Evolutionary conservation across 2,888 invertebrate genomes (phyloP).

Genomic region (Glyphotaelius pellucidus): DNA sequence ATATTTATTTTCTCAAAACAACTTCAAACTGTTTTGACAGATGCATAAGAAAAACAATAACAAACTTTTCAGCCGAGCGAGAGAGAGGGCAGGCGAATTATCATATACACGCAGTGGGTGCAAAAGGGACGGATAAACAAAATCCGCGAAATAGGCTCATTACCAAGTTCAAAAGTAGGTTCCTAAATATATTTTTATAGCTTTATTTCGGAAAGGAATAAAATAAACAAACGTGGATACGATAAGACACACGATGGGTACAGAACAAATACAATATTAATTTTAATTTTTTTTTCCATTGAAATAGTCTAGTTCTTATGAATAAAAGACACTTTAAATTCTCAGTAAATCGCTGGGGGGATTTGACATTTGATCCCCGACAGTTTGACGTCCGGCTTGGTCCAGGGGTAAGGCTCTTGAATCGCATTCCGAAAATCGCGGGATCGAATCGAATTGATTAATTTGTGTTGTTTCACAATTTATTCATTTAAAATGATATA

Average conservation of each 20-base stretch:
- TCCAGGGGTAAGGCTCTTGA: too few relatives aligned
- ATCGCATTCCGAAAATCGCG: too few relatives aligned
- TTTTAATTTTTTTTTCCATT: neutral
- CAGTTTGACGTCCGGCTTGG: too few relatives aligned
- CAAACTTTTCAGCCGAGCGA: neutral
- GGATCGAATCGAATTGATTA: too few relatives aligned
- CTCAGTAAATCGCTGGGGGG: too few relatives aligned
- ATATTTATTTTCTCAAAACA: slow-evolving; percentile 13
- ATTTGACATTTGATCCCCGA: too few relatives aligned
- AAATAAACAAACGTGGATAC: neutral
- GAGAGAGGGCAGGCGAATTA: neutral
- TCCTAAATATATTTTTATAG: neutral
- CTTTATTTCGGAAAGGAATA: slow-evolving; percentile 23
- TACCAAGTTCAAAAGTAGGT: slow-evolving; percentile 6
- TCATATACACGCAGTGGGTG: neutral
- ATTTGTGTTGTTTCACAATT: too few relatives aligned
- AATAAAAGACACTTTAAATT: too few relatives aligned
- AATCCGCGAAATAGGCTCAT: slow-evolving; percentile 6
- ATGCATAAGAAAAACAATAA: slow-evolving; percentile 42
- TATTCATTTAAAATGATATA: too few relatives aligned
- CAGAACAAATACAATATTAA: neutral
- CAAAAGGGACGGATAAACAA: neutral
- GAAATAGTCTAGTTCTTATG: neutral
- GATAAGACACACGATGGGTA: neutral
- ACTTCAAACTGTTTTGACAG: slow-evolving; percentile 32